phyloP scores from a whole-genome alignment of 2,797 vertebrate species.

The Malacoraja senta region DNA sequence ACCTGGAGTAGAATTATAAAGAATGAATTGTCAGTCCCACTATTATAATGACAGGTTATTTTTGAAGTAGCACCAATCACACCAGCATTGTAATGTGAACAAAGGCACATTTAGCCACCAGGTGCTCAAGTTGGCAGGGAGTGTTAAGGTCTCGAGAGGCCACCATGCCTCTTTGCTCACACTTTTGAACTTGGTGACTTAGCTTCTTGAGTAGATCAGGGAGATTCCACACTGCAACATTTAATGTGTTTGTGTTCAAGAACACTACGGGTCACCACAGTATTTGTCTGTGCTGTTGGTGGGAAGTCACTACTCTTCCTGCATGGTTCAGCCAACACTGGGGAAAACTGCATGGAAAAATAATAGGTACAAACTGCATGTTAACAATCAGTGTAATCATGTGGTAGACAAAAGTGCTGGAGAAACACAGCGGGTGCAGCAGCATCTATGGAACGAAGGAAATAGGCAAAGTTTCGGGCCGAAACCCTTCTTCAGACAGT shows the following conservation, averaged over 20 bases:
- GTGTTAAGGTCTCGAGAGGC: no score
- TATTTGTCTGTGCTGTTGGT: background rate
- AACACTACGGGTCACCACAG: no score
- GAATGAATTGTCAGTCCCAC: background rate
- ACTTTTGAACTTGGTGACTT: background rate
- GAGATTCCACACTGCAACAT: background rate
- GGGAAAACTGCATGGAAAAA: background rate
- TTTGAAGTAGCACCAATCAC: background rate
- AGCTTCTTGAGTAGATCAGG: background rate
- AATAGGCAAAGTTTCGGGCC: no score
- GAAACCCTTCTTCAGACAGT: no score
- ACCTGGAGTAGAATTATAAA: background rate
- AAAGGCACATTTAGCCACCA: background rate
- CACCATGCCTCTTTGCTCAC: no score
- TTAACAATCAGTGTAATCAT: background rate
- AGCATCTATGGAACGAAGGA: no score
- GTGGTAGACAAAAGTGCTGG: no score
- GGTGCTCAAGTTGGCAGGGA: background rate
- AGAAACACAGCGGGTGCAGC: no score
- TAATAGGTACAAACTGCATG: background rate
- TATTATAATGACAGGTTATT: background rate
- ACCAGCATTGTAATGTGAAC: background rate
- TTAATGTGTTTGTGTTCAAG: background rate
- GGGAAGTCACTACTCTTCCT: background rate
- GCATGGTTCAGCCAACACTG: background rate